A percentile compares a stretch with the other conserved stretches of the same genome.
phyloP scores from a whole-genome alignment of 2,888 invertebrate species.

The Subacronicta megacephala region DNA sequence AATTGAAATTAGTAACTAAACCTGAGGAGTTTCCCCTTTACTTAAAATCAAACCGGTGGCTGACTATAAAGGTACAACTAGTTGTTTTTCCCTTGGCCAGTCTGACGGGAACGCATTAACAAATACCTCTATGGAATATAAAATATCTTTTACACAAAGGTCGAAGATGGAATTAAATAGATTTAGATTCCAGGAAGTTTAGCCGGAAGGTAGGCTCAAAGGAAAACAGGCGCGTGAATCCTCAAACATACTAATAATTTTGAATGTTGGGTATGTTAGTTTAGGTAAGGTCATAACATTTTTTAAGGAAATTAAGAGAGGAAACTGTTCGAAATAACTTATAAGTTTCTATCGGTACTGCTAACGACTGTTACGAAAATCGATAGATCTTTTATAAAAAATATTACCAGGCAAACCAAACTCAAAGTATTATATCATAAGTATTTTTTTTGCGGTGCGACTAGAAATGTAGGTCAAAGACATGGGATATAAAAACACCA shows the following conservation, averaged over 20 bases:
- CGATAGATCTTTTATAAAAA: too few relatives aligned
- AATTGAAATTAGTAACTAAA: too few relatives aligned
- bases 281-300: conserved; percentile 20
- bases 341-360: too few relatives aligned
- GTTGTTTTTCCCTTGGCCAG: conserved; percentile 20
- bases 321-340: background rate
- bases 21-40: too few relatives aligned
- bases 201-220: conserved; percentile 17
- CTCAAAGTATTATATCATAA: too few relatives aligned
- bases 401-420: too few relatives aligned
- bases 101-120: conserved; percentile 8
- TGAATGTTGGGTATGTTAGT: conserved; percentile 24
- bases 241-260: conserved; percentile 23
- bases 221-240: conserved; percentile 24
- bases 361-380: too few relatives aligned
- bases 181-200: conserved; percentile 25
- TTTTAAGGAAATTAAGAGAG: conserved; percentile 21
- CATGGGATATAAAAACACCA: too few relatives aligned
- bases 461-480: too few relatives aligned
- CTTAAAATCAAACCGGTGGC: too few relatives aligned
- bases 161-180: conserved; percentile 13
- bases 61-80: background rate
- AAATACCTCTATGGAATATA: conserved; percentile 32
- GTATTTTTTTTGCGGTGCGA: too few relatives aligned
- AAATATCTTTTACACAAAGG: conserved; percentile 15